Conservation (phyloP, 2,888 invertebrate species). For the Polietes domitor region DNA sequence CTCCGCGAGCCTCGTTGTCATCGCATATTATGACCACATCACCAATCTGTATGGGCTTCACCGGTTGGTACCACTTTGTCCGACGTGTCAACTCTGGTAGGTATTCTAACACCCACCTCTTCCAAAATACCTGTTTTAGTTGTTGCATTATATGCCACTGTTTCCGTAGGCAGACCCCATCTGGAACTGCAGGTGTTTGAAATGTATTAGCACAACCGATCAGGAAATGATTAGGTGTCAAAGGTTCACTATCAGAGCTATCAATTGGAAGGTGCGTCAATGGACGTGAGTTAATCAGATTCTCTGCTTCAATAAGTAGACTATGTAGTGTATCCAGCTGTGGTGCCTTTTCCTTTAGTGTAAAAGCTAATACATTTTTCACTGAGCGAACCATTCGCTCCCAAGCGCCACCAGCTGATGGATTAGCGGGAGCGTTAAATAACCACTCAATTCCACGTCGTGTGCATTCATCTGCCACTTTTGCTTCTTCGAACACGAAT, state of each 20-base stretch:
- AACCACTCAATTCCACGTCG: constrained; percentile 60
- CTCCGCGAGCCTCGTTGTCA: neutral
- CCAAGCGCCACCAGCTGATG: constrained; percentile 59
- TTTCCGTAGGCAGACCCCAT: constrained; percentile 41
- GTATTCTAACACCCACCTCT: constrained; percentile 55
- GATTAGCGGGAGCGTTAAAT: constrained; percentile 63
- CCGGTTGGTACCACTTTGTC: constrained; percentile 60
- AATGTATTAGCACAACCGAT: constrained; percentile 58
- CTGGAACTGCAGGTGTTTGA: constrained; percentile 52
- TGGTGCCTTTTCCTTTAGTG: constrained; percentile 58
- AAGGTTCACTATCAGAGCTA: constrained; percentile 39
- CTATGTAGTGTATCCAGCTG: constrained; percentile 59
- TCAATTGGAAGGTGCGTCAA: constrained; percentile 62
- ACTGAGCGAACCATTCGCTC: constrained; percentile 60
- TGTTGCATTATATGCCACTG: constrained; percentile 65
- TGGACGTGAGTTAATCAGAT: constrained; percentile 58
- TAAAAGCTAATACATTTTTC: constrained; percentile 57
- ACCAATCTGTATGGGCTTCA: constrained; percentile 37
- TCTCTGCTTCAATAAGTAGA: constrained; percentile 59
- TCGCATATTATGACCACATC: constrained; percentile 60
- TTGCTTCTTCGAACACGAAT: constrained; percentile 11
- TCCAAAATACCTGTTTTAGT: constrained; percentile 50
- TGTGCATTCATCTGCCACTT: constrained; percentile 44
- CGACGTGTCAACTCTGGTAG: constrained; percentile 57
- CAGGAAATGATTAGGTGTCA: constrained; percentile 65